Conservation (phyloP, 2,888 invertebrate genomes). For the Sthenelais limicola region DNA sequence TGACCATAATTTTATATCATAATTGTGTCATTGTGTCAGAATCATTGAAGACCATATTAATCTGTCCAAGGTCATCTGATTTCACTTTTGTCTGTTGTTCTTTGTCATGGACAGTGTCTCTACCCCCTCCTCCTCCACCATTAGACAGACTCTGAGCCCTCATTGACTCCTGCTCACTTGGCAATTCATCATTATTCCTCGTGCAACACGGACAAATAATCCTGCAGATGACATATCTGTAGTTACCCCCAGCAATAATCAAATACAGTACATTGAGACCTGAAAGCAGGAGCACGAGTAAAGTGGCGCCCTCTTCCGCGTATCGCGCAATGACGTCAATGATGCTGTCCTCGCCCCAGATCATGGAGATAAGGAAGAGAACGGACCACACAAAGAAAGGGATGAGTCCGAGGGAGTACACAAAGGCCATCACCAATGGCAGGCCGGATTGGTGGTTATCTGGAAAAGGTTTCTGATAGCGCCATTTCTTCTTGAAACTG, state of each 20-base stretch:
- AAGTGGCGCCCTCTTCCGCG: not conserved
- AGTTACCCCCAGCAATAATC: not conserved
- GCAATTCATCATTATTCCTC: too few species aligned
- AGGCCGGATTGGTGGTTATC: not conserved
- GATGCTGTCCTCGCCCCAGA: slow-evolving; percentile 10
- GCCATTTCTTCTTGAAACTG: not conserved
- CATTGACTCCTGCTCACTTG: too few species aligned
- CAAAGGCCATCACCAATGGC: slow-evolving; percentile 11
- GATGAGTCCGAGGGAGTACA: not conserved
- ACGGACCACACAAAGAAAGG: slow-evolving; percentile 22
- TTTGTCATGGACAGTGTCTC: too few species aligned
- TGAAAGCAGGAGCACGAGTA: slow-evolving; percentile 8
- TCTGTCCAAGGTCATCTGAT: too few species aligned
- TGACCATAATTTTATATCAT: too few species aligned
- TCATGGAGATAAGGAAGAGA: not conserved
- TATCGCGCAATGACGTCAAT: not conserved
- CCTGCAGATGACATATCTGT: not conserved
- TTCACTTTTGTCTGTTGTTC: too few species aligned
- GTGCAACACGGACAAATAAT: too few species aligned
- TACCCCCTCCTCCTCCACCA: too few species aligned
- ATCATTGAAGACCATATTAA: too few species aligned
- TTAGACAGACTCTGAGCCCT: too few species aligned
- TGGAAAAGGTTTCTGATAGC: not conserved
- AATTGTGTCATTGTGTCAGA: too few species aligned
- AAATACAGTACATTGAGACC: slow-evolving; percentile 1